Conservation (phyloP, 2,888 invertebrate genomes). For the Microdon myrmicae region DNA sequence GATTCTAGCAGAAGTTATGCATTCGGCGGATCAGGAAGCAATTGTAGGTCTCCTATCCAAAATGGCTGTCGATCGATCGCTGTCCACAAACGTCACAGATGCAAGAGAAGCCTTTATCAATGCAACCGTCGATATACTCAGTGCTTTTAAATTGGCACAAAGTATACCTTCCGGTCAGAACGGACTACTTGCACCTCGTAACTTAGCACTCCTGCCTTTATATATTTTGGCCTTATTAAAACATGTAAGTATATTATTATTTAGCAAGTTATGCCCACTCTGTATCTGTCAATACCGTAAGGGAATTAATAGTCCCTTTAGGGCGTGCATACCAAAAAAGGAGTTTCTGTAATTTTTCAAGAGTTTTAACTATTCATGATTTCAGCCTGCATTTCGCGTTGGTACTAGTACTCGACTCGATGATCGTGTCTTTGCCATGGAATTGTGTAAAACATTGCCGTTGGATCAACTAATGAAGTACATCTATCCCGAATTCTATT, state of each 20-base stretch:
- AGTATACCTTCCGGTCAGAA: slow-evolving; percentile 72
- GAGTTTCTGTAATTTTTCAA: background rate
- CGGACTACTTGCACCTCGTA: slow-evolving; percentile 78
- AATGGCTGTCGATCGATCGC: slow-evolving; percentile 96
- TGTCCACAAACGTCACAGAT: slow-evolving; percentile 86
- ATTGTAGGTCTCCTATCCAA: slow-evolving; percentile 92
- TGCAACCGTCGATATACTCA: slow-evolving; percentile 89
- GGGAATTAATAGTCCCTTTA: background rate
- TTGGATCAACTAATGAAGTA: slow-evolving; percentile 81
- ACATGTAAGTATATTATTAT: slow-evolving; percentile 71
- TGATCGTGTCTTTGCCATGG: slow-evolving; percentile 93
- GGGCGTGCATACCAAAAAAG: background rate
- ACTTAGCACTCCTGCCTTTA: slow-evolving; percentile 85
- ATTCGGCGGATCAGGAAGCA: slow-evolving; percentile 92
- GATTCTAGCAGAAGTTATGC: slow-evolving; percentile 85
- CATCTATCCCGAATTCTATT: slow-evolving; percentile 93
- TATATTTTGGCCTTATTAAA: slow-evolving; percentile 91
- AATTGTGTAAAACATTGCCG: slow-evolving; percentile 90
- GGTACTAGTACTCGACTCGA: slow-evolving; percentile 90
- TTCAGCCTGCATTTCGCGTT: slow-evolving; percentile 86
- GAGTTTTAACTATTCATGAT: slow-evolving; percentile 25
- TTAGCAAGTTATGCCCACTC: background rate
- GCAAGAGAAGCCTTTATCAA: slow-evolving; percentile 97
- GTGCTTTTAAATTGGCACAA: slow-evolving; percentile 76
- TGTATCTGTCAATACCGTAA: too few species aligned